These are phyloP conservation scores for Tromatobia lineatoria DNA, from an alignment of 2,888 invertebrate species.

Conservation along the genomic window DNA sequence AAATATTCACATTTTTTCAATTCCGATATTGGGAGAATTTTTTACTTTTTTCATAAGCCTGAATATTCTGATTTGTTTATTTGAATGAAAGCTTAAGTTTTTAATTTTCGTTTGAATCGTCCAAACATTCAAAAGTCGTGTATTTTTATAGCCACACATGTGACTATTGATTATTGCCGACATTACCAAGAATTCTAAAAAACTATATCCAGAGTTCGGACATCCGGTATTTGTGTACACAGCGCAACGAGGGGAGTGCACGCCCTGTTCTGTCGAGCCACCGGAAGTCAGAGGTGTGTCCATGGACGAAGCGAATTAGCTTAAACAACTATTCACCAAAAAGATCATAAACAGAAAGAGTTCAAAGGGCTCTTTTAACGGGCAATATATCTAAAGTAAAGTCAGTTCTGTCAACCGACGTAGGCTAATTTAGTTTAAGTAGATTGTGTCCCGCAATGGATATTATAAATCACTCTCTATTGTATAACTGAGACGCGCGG, in stretches of 20 bases:
- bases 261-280: conserved; percentile 18
- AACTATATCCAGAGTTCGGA: conserved; percentile 60
- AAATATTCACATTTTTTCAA: no score
- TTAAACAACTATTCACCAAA: conserved; percentile 20
- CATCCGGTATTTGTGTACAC: conserved; percentile 60
- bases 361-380: not conserved
- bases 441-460: not conserved
- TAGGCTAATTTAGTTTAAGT: not conserved
- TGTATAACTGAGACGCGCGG: conserved; percentile 12
- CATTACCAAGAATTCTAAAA: conserved; percentile 52
- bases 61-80: no score
- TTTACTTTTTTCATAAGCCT: no score
- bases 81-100: not conserved
- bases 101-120: not conserved
- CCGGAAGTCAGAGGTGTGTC: conserved; percentile 63
- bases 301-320: conserved; percentile 48
- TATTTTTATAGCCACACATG: not conserved
- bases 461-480: not conserved
- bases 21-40: no score
- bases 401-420: no score
- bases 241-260: conserved; percentile 22
- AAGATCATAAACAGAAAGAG: conserved; percentile 22
- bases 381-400: no score
- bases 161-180: conserved; percentile 5
- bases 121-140: not conserved